Evolutionary conservation across 2,113 vertebrate genomes (phyloP).

Genomic region (Petrocephalus zakoni): DNA sequence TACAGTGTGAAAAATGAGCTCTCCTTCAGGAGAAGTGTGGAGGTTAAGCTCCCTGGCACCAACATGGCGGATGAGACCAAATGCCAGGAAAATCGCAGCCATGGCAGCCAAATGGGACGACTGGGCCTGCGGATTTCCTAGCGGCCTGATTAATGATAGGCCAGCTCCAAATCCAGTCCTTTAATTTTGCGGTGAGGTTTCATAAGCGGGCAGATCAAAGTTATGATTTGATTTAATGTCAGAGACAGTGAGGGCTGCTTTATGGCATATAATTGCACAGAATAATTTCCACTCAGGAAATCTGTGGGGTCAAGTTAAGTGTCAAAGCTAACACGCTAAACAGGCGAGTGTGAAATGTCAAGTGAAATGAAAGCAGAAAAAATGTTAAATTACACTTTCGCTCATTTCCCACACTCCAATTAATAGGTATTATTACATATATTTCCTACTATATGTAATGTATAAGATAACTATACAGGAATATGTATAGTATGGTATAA

Average conservation of each 20-base stretch:
- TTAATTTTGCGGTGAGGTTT: conserved; percentile 46
- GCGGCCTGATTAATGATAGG: conserved; percentile 5
- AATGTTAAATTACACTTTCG: not conserved
- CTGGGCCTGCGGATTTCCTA: not conserved
- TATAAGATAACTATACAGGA: not conserved
- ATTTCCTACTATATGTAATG: not conserved
- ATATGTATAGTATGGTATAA: not conserved
- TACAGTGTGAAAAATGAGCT: not conserved
- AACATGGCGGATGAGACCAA: conserved; percentile 30
- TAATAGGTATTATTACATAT: not conserved
- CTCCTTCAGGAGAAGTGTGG: not conserved
- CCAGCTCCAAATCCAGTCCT: conserved; percentile 29
- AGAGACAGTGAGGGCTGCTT: conserved; percentile 27
- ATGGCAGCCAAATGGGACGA: not conserved
- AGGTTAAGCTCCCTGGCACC: conserved; percentile 19
- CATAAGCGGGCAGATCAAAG: conserved; percentile 61
- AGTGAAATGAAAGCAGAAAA: not conserved
- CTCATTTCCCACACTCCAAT: not conserved
- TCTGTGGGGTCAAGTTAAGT: conserved; percentile 35
- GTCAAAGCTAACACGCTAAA: not conserved
- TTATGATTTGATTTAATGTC: conserved; percentile 60
- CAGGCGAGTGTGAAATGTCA: not conserved
- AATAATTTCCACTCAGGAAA: conserved; percentile 35
- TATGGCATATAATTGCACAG: conserved; percentile 35
- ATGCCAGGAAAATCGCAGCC: not conserved